These are phyloP conservation scores for Tachyglossus aculeatus DNA, from an alignment of 2,797 vertebrate species.

Conservation along the genomic window DNA sequence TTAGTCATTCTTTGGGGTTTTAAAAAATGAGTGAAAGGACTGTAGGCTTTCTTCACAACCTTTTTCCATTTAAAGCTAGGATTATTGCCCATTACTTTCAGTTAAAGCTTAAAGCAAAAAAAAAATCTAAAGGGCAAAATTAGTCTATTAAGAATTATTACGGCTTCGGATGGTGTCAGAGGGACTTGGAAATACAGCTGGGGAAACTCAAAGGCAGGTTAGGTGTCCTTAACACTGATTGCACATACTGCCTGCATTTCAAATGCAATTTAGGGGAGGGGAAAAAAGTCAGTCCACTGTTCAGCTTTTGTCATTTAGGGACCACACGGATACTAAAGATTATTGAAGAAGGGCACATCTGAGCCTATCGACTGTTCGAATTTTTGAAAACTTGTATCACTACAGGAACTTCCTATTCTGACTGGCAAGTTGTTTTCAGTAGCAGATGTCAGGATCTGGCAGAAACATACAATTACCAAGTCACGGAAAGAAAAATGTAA, in stretches of 20 bases:
- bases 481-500: too few relatives aligned
- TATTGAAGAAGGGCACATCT: background rate
- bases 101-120: background rate
- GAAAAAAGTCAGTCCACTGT: too few relatives aligned
- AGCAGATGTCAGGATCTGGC: too few relatives aligned
- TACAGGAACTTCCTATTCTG: too few relatives aligned
- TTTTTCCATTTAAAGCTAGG: constrained; percentile 17
- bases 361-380: too few relatives aligned
- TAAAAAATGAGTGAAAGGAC: background rate
- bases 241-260: background rate
- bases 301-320: background rate
- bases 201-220: background rate
- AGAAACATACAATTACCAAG: too few relatives aligned
- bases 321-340: background rate
- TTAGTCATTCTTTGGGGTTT: background rate
- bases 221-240: background rate
- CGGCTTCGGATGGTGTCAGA: too few relatives aligned
- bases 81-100: background rate
- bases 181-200: too few relatives aligned
- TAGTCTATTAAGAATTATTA: background rate
- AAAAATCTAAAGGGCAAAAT: background rate
- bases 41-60: background rate
- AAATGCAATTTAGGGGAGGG: background rate
- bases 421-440: too few relatives aligned
- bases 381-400: too few relatives aligned